Evolutionary conservation across 2,888 invertebrate species (phyloP), one percentile per base, ranked within the genome.

Genomic region (Lasioglossum morio): DNA sequence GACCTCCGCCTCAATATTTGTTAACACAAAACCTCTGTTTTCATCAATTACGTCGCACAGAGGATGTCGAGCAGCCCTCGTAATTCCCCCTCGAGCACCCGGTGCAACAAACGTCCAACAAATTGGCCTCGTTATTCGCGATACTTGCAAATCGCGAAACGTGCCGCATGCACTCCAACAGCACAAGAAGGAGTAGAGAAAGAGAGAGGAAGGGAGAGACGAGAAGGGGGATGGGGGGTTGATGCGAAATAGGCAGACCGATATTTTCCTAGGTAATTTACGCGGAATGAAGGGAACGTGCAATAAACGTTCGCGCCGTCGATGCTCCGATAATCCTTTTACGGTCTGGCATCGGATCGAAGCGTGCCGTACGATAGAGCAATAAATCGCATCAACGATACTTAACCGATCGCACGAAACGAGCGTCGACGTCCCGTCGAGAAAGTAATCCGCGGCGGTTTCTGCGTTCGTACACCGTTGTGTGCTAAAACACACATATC

Each of bases 371-470:
- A 77, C 69, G 48, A 69, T 37, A 46, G 46, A 37, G 81, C 48
- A 79, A 63, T 86, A 88, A 88, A 86, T 88, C 72, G 70, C 60
- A 46, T 82, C 69, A 72, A 81, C 73, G 79, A 81, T 81, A 63
- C 82, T 69, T 77, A 77, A 79, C 79, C 53, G 85, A 85, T 84
- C 74, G 53, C 77, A 40, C 69, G 48, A 53, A 81, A 73, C 60
- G 53, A 75, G 74, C 27, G 57, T 63, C 77, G 79, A 77, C 77
- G 78, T 70, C 69, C 79, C 81, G 60, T 4, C 85, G 84, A 81
- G 88, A 85, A 88, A 88, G 88, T 81, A 77, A 87, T 84, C 82
- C 63, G 40, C 53, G 70, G 63, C 79, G 76, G 3, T 66, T 34
- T 34, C 69, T 30, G 66, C 34, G 66, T 66, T 77, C 53, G 53